A percentile compares a stretch with the other conserved stretches of the same genome.
These are phyloP conservation scores for Cottoperca gobio DNA, from an alignment of 2,797 vertebrate species.

Conservation along the genomic window DNA sequence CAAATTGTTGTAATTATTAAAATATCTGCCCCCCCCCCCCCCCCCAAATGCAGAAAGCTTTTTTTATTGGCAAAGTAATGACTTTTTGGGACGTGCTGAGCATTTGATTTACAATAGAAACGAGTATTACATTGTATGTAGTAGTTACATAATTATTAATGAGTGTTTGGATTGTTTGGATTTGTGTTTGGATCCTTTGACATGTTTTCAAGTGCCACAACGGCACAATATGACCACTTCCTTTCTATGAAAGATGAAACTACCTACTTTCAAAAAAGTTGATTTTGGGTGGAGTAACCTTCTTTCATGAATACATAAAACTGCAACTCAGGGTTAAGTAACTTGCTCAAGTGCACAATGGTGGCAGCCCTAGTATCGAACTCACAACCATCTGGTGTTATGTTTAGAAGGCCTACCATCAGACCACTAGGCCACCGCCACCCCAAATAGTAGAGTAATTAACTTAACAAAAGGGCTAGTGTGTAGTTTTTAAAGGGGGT, in stretches of 20 bases:
- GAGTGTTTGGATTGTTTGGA: constrained; percentile 1
- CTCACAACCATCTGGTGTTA: too few relatives aligned
- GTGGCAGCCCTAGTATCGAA: too few relatives aligned
- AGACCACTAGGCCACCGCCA: too few relatives aligned
- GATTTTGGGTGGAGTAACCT: not conserved
- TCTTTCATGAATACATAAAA: too few relatives aligned
- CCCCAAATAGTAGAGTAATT: too few relatives aligned
- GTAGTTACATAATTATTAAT: constrained; percentile 12
- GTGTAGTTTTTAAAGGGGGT: too few relatives aligned
- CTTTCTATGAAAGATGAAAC: constrained; percentile 12
- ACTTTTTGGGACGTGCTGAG: not conserved
- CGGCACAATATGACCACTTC: constrained; percentile 37
- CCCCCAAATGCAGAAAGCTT: not conserved
- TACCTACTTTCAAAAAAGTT: not conserved
- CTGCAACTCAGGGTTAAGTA: too few relatives aligned
- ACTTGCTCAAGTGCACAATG: too few relatives aligned
- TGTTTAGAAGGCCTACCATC: too few relatives aligned
- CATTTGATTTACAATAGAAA: not conserved
- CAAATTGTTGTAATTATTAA: not conserved
- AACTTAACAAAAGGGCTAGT: too few relatives aligned
- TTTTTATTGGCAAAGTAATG: not conserved
- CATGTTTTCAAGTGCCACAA: constrained; percentile 7
- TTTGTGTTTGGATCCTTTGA: too few relatives aligned
- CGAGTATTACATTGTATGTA: not conserved
- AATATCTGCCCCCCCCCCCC: not conserved